Evolutionary conservation across 1,140 invertebrate species (phyloP), one percentile per base, ranked within the genome.

Genomic region (Drosophila busckii): DNA sequence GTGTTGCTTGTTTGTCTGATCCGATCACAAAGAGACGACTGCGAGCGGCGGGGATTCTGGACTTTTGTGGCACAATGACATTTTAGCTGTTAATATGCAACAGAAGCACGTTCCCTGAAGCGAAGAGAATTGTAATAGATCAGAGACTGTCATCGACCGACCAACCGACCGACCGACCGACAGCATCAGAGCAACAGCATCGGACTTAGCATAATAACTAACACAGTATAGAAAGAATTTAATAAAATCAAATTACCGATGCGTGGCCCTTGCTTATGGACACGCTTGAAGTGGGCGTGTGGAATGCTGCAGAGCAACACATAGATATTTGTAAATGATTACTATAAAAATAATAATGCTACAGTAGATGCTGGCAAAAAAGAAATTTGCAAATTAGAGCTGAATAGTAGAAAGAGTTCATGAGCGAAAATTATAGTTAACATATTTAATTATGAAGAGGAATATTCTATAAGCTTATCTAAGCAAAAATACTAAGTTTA

Each of bases 41-140:
- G 32, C 28, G 6, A 32, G 49, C 8, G 31, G 35, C 10, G 34
- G 13, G 8, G 23, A 35, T 17, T 32, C 17, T 49, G 17, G 3
- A 23, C 2, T 26, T 23, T 70, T 66, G 55, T 34, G 59, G 63
- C 53, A 78, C 73, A 78, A 78, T 80, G 75, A 82, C 75, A 82
- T 64, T 80, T 75, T 80, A 80, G 75, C 75, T 80, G 52, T 45
- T 26, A 82, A 69, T 80, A 69, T 80, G 76, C 75, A 75, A 75
- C 65, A 66, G 75, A 63, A 82, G 75, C 75, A 80, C 75, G 75
- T 80, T 82, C 75, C 66, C 44, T 80, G 50, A 80, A 80, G 75
- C 75, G 75, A 60, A 82, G 76, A 82, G n/a, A n/a, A n/a, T 62
- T 82, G 69, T 55, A 66, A 70, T 68, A 82, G 75, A 82, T 82